These are phyloP conservation scores for Heliothis virescens DNA, from an alignment of 1,140 invertebrate species.

Conservation along the genomic window DNA sequence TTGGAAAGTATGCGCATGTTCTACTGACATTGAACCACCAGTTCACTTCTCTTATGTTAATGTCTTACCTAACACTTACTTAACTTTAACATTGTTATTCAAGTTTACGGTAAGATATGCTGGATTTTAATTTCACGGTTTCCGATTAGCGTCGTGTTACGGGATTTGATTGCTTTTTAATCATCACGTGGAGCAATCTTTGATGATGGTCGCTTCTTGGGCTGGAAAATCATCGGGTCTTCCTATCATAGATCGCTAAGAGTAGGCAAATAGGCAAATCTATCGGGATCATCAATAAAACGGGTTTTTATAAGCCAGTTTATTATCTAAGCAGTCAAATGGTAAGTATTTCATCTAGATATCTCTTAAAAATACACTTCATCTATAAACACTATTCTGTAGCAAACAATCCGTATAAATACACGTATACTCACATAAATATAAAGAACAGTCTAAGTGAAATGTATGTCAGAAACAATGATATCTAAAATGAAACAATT, in stretches of 20 bases:
- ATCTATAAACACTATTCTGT: not conserved
- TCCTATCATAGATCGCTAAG: too few species aligned
- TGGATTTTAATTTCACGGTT: not conserved
- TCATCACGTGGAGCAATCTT: not conserved
- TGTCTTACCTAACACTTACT: slow-evolving; percentile 49
- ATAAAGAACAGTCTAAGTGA: slow-evolving; percentile 7
- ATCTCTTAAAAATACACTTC: not conserved
- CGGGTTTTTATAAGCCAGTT: not conserved
- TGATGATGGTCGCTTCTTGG: not conserved
- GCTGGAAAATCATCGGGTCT: too few species aligned
- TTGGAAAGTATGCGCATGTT: slow-evolving; percentile 49
- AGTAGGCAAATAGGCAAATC: not conserved
- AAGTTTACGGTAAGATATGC: slow-evolving; percentile 47
- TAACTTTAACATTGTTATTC: slow-evolving; percentile 42
- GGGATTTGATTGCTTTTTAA: slow-evolving; percentile 19
- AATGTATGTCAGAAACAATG: slow-evolving; percentile 38
- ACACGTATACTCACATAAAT: slow-evolving; percentile 21
- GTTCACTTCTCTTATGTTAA: slow-evolving; percentile 48
- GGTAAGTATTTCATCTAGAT: not conserved
- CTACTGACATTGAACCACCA: slow-evolving; percentile 51
- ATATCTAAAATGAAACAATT: slow-evolving; percentile 40
- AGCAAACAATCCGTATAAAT: not conserved
- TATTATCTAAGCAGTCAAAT: not conserved
- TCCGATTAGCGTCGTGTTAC: slow-evolving; percentile 15
- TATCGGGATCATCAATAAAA: not conserved